phyloP scores from a whole-genome alignment of 2,888 invertebrate species.

The Silvanus unidentatus region DNA sequence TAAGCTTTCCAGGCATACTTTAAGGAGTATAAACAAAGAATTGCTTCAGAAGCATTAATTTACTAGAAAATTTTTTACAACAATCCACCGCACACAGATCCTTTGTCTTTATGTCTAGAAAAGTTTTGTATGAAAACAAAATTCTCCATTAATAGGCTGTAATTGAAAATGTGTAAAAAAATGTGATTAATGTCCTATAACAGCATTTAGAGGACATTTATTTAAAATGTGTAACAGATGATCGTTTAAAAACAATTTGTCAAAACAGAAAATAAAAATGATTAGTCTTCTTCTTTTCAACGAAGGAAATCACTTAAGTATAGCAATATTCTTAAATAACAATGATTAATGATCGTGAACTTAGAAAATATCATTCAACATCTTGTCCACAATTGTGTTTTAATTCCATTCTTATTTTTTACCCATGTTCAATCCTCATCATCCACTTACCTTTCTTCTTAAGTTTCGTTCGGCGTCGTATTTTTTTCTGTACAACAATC shows the following conservation, averaged over 20 bases:
- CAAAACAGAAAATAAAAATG: constrained; percentile 7
- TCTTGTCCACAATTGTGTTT: background rate
- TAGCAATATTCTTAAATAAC: constrained; percentile 3
- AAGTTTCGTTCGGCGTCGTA: constrained; percentile 47
- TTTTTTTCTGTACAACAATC: constrained; percentile 67
- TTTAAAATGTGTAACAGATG: too few species aligned
- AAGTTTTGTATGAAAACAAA: background rate
- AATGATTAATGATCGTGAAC: background rate
- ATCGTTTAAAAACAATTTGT: constrained; percentile 19
- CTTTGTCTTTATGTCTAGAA: background rate
- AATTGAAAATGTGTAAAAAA: too few species aligned
- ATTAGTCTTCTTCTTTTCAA: constrained; percentile 8
- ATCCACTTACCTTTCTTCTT: constrained; percentile 37
- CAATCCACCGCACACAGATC: too few species aligned
- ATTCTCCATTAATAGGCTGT: background rate
- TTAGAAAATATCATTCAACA: constrained; percentile 1
- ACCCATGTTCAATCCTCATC: background rate
- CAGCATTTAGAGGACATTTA: too few species aligned
- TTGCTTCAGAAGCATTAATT: too few species aligned
- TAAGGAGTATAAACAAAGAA: too few species aligned
- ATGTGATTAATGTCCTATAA: too few species aligned
- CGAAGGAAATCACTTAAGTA: background rate
- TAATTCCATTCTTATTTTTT: too few species aligned
- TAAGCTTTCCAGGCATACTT: too few species aligned
- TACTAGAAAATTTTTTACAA: too few species aligned